Evolutionary conservation across 2,888 invertebrate genomes (phyloP).

Genomic region (Acleris emargana): DNA sequence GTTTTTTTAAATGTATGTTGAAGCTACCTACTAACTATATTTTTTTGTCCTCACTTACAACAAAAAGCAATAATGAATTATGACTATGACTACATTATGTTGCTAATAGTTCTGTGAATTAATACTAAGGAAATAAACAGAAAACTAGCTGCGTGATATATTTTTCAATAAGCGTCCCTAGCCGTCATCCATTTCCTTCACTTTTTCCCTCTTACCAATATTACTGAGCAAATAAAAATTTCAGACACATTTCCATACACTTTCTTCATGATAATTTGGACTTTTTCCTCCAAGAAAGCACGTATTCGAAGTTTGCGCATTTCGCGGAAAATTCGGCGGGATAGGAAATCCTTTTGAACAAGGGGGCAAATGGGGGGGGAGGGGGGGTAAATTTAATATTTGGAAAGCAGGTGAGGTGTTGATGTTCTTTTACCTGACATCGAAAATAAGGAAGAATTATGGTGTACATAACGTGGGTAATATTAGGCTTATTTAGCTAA

Average conservation of each 20-base stretch:
- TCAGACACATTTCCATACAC: slow-evolving; percentile 19
- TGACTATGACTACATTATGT: too few species aligned
- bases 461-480: background rate
- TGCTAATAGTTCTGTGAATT: too few species aligned
- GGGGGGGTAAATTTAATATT: slow-evolving; percentile 4
- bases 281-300: slow-evolving; percentile 17
- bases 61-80: too few species aligned
- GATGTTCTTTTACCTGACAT: background rate
- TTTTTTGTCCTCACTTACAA: too few species aligned
- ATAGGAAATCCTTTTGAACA: slow-evolving; percentile 13
- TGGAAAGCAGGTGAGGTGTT: background rate
- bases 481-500: too few species aligned
- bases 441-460: background rate
- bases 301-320: slow-evolving; percentile 31
- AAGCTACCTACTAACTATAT: too few species aligned
- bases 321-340: slow-evolving; percentile 9
- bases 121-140: too few species aligned
- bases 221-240: slow-evolving; percentile 18
- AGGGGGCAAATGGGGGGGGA: background rate
- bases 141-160: background rate
- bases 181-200: background rate
- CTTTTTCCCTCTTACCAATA: slow-evolving; percentile 4
- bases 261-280: slow-evolving; percentile 19
- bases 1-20: too few species aligned
- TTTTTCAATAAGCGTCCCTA: background rate